phyloP scores from a whole-genome alignment of 2,888 invertebrate species.

The Criorhina ranunculi region DNA sequence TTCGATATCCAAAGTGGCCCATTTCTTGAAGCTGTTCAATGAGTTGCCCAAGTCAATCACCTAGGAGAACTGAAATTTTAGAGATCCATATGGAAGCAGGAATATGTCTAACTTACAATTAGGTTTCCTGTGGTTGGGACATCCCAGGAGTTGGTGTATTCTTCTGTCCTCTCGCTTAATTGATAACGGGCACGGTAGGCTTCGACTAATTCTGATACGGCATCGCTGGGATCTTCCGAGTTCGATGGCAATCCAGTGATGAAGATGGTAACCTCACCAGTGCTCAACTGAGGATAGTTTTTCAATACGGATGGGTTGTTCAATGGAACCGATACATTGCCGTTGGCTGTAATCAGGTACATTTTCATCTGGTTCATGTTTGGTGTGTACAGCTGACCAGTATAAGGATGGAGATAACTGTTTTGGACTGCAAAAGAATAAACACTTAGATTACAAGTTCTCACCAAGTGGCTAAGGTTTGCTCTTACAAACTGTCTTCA shows the following conservation, averaged over 20 bases:
- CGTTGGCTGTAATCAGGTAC: conserved; percentile 49
- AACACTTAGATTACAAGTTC: neutral
- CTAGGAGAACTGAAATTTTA: neutral
- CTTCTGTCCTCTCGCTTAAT: conserved; percentile 78
- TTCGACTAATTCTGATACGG: conserved; percentile 79
- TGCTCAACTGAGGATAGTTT: conserved; percentile 78
- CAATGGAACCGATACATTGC: conserved; percentile 62
- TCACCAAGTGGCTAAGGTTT: neutral
- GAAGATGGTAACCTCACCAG: conserved; percentile 82
- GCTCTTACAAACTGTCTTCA: conserved; percentile 57
- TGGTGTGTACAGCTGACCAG: conserved; percentile 32
- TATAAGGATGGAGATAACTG: conserved; percentile 28
- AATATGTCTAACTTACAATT: conserved; percentile 78
- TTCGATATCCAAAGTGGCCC: conserved; percentile 79
- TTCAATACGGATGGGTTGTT: conserved; percentile 78
- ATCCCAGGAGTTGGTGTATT: conserved; percentile 79
- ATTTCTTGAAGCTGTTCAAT: conserved; percentile 79
- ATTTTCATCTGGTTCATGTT: conserved; percentile 33
- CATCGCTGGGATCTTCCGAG: conserved; percentile 79
- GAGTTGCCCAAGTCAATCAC: conserved; percentile 81
- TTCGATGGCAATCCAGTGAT: conserved; percentile 81
- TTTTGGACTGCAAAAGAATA: conserved; percentile 32
- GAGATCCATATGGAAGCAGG: neutral
- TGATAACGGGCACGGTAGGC: conserved; percentile 82
- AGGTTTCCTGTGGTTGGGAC: conserved; percentile 79